Percentiles rank a stretch among this genome's conserved stretches.
phyloP scores from a whole-genome alignment of 2,113 vertebrate species.

The Coracopsis vasa region DNA sequence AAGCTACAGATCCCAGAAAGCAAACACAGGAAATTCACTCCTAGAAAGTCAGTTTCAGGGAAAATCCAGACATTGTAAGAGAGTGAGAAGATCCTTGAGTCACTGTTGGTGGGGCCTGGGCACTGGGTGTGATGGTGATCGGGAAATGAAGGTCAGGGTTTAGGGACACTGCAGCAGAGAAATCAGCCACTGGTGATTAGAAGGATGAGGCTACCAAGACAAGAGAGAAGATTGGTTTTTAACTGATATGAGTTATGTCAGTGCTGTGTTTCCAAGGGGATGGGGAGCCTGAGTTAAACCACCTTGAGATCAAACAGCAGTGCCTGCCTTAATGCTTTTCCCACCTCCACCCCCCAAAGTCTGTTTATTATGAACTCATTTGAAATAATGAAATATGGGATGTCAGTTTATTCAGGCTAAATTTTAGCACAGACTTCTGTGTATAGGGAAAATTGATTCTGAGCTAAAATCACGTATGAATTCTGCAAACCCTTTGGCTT shows the following conservation, averaged over 20 bases:
- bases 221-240: not conserved
- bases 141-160: not conserved
- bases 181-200: not conserved
- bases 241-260: rapidly evolving
- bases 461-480: not conserved
- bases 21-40: not conserved
- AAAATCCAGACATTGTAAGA: not conserved
- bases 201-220: not conserved
- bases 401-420: not conserved
- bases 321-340: not conserved
- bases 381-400: not conserved
- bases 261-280: not conserved
- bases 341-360: not conserved
- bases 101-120: not conserved
- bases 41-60: not conserved
- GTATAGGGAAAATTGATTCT: not conserved
- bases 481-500: not conserved
- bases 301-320: not conserved
- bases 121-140: not conserved
- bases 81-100: not conserved
- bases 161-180: not conserved
- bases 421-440: not conserved
- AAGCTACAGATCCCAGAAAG: not conserved
- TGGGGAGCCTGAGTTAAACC: not conserved
- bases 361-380: not conserved